phyloP scores from a whole-genome alignment of 1,140 invertebrate species.

The Seison nebaliae region DNA sequence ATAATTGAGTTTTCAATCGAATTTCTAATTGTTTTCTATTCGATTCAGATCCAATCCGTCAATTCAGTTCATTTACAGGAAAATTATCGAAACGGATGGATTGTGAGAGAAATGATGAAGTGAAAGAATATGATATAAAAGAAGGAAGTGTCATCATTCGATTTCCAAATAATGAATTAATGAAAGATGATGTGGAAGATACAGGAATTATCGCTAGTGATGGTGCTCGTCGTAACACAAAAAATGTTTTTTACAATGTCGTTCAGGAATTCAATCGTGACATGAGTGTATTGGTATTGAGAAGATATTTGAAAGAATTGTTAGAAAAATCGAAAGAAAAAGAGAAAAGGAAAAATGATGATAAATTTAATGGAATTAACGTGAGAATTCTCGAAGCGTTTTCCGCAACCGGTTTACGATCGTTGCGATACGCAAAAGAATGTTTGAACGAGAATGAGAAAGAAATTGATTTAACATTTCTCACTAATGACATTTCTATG shows the following conservation, averaged over 20 bases:
- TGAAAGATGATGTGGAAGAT: too few species aligned
- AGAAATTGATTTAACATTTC: conserved; percentile 41
- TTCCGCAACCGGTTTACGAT: conserved; percentile 70
- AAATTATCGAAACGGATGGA: too few species aligned
- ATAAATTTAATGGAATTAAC: conserved; percentile 6
- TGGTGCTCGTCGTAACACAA: conserved; percentile 36
- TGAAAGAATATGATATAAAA: too few species aligned
- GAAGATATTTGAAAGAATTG: conserved; percentile 19
- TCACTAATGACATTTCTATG: conserved; percentile 75
- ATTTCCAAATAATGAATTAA: too few species aligned
- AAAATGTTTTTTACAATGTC: conserved; percentile 70
- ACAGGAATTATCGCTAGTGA: too few species aligned
- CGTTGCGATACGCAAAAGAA: conserved; percentile 83
- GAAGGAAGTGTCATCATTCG: too few species aligned
- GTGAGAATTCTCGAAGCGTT: conserved; percentile 49
- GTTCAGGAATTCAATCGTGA: conserved; percentile 90
- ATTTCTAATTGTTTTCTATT: too few species aligned
- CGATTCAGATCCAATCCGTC: too few species aligned
- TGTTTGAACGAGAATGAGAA: conserved; percentile 24
- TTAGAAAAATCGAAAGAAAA: conserved; percentile 10
- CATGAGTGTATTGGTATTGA: conserved; percentile 40
- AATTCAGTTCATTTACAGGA: too few species aligned
- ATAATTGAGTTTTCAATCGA: too few species aligned
- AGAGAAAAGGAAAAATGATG: conserved; percentile 14
- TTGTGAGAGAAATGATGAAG: too few species aligned